Conservation (phyloP, 2,888 invertebrate species). For the Nineta flava region DNA sequence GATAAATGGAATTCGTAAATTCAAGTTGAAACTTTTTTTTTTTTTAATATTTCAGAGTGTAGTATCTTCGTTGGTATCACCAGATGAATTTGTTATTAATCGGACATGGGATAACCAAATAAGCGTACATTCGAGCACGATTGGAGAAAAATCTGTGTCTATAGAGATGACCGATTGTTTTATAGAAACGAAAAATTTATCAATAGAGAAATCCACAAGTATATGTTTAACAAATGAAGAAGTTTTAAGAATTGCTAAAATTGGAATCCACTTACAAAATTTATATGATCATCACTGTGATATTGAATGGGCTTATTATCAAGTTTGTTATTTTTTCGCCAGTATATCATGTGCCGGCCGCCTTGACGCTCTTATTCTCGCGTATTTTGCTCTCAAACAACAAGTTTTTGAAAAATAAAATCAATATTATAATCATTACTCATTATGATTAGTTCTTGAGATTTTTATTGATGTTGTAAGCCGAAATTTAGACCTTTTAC, state of each 20-base stretch:
- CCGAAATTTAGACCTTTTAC: no score
- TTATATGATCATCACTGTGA: slow-evolving; percentile 55
- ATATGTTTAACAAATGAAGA: slow-evolving; percentile 39
- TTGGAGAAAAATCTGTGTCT: slow-evolving; percentile 38
- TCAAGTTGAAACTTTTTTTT: neutral
- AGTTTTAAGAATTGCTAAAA: slow-evolving; percentile 35
- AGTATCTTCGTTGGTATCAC: slow-evolving; percentile 61
- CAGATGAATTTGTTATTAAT: slow-evolving; percentile 50
- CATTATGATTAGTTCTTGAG: no score
- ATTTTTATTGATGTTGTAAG: no score
- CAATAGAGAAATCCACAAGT: slow-evolving; percentile 26
- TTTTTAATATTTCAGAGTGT: slow-evolving; percentile 42
- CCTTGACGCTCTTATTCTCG: no score
- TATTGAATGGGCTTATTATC: slow-evolving; percentile 62
- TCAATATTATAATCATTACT: no score
- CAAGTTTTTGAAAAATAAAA: no score
- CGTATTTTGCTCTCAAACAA: no score
- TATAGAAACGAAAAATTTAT: slow-evolving; percentile 16
- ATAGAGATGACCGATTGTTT: slow-evolving; percentile 28
- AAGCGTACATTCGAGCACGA: slow-evolving; percentile 26
- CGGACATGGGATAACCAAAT: slow-evolving; percentile 33
- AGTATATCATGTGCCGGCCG: no score
- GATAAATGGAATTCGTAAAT: neutral
- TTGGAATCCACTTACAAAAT: slow-evolving; percentile 44
- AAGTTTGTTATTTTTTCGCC: slow-evolving; percentile 25